Evolutionary conservation across 2,797 vertebrate species (phyloP).

Genomic region (Phrynocephalus guinanensis): DNA sequence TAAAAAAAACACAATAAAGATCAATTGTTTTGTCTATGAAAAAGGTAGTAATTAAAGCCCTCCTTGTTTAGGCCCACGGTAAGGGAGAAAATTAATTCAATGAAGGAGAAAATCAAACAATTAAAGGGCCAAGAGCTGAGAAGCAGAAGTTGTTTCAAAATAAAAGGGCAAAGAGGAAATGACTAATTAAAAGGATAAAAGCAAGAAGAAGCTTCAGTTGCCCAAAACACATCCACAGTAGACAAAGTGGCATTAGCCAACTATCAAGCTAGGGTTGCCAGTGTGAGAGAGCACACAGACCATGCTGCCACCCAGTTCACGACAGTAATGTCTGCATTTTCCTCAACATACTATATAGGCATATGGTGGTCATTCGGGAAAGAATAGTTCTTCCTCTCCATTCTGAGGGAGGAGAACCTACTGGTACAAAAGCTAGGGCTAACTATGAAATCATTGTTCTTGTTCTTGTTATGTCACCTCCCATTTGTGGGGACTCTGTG

Average conservation of each 20-base stretch:
- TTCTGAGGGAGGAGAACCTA: too few species aligned
- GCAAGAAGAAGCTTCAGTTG: background rate
- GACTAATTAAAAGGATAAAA: background rate
- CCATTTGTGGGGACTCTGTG: too few species aligned
- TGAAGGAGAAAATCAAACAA: background rate
- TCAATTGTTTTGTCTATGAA: background rate
- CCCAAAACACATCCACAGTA: background rate
- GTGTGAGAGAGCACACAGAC: too few species aligned
- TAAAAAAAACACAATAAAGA: slow-evolving; percentile 2
- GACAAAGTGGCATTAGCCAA: background rate
- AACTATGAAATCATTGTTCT: too few species aligned
- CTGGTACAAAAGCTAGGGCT: too few species aligned
- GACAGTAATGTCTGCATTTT: background rate
- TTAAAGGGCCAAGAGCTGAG: background rate
- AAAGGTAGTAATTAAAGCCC: background rate
- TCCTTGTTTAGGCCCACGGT: too few species aligned
- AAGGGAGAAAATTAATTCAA: background rate
- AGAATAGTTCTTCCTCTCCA: background rate
- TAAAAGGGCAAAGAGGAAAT: background rate
- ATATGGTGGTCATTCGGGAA: background rate
- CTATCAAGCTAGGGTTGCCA: background rate
- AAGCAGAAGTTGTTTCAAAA: background rate
- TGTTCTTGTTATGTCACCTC: too few species aligned
- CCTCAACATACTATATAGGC: background rate
- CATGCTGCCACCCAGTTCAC: too few species aligned